Percentiles rank a stretch among this genome's conserved stretches.
Conservation (phyloP, 92 coral and sea anemone species). For the Porites lobata region DNA sequence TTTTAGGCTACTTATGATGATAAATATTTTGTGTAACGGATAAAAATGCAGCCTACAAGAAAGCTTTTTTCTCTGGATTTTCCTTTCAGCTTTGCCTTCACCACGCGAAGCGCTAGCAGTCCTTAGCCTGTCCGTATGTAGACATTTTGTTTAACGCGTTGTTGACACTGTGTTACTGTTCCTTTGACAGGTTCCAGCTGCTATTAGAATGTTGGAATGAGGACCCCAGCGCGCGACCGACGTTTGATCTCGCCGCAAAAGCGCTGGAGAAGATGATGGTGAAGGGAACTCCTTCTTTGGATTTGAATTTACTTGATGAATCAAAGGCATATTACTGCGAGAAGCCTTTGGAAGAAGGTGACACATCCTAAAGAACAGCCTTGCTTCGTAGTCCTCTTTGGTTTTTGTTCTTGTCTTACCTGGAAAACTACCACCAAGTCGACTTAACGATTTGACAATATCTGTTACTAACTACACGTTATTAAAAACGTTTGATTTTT, state of each 20-base stretch:
- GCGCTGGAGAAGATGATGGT: background rate
- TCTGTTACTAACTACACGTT: too few relatives aligned
- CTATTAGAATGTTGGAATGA: background rate
- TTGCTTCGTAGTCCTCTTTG: too few relatives aligned
- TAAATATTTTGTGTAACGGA: too few relatives aligned
- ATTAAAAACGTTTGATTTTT: too few relatives aligned
- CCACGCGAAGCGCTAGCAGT: too few relatives aligned
- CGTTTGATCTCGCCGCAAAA: background rate
- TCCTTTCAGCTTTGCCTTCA: background rate
- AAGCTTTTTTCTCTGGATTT: background rate
- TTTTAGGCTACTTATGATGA: background rate
- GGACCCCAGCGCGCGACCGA: background rate
- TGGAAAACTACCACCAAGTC: too few relatives aligned
- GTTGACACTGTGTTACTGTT: too few relatives aligned
- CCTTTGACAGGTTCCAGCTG: background rate
- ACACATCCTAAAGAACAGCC: background rate
- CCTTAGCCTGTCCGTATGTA: too few relatives aligned
- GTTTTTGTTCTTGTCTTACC: too few relatives aligned
- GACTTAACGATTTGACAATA: too few relatives aligned
- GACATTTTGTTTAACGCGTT: too few relatives aligned
- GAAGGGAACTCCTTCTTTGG: background rate
- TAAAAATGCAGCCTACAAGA: too few relatives aligned
- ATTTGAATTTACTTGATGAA: background rate
- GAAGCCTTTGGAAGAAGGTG: background rate
- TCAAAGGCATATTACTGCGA: slow-evolving; percentile 1